Evolutionary conservation across 2,113 vertebrate genomes (phyloP), one percentile per base, ranked within the genome.

Genomic region (Caranx melampygus): DNA sequence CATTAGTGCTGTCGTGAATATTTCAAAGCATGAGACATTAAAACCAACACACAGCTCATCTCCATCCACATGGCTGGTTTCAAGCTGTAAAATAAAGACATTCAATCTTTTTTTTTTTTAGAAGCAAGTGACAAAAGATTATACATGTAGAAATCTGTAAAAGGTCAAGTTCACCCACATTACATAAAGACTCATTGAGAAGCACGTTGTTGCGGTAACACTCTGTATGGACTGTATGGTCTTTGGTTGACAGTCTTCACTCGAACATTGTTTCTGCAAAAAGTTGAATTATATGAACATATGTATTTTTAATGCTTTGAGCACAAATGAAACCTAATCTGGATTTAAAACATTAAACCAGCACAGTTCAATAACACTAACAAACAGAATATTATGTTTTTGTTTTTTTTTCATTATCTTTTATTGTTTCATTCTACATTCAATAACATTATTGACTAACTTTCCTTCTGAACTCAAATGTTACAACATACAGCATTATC

Each of bases 401-500:
- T 26, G 26, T 26, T 26, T 26, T 26, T 26, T 26, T 20, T 49
- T 5, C 15, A 16, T 10, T 12, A 47, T 37, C 33, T 47, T 42
- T 42, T 18, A 20, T 51, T 5, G 3, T 49, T 47, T 51, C 47
- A 31, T 42, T 26, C 16, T 33, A 7, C 2, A 35, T 65, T 42
- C 11, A 45, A 63, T 47, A 15, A 14, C 20, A 55, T n/a, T 6
- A 59, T n/a, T 72, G 58, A 26, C 15, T 37, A 47, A 44, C 42
- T 40, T 52, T 35, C 47, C 40, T 51, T 54, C 13, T 18, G 4
- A 40, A 76, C 64, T 72, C n/a, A 70, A 78, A 82, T 21, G 8
- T 4, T 63, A 59, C 35, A 44, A 84, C 62, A 78, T 40, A 20
- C 10, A 65, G 58, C 52, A 72, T 77, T 57, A 54, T 40, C 67